Conservation (phyloP, 2,113 vertebrate genomes). For the Takifugu bimaculatus region DNA sequence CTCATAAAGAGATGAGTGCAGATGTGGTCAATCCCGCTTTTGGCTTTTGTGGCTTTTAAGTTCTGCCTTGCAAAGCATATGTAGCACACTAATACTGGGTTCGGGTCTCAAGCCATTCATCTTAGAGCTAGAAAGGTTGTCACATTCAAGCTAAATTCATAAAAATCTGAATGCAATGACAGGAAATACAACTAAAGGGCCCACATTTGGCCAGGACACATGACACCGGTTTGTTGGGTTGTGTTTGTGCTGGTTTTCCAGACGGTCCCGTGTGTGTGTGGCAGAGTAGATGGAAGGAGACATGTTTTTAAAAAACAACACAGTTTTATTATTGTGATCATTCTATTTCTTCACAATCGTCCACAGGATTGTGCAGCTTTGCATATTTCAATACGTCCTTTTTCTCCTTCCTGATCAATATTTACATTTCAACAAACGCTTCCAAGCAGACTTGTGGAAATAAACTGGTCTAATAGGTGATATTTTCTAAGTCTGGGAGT, state of each 20-base stretch:
- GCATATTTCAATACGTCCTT: constrained; percentile 54
- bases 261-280: too few relatives aligned
- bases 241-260: too few relatives aligned
- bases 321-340: constrained; percentile 49
- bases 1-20: background rate
- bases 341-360: constrained; percentile 48
- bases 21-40: background rate
- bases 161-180: too few relatives aligned
- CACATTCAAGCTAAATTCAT: too few relatives aligned
- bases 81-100: too few relatives aligned
- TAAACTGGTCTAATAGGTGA: constrained; percentile 21
- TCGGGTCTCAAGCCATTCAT: too few relatives aligned
- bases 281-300: constrained; percentile 2
- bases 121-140: too few relatives aligned
- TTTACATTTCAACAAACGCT: constrained; percentile 70
- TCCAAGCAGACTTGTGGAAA: constrained; percentile 28
- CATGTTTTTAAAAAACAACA: constrained; percentile 34
- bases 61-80: too few relatives aligned
- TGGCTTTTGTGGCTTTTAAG: too few relatives aligned
- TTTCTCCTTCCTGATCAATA: constrained; percentile 54
- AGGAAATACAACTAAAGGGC: too few relatives aligned
- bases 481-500: too few relatives aligned
- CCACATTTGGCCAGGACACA: background rate
- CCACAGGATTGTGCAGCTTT: constrained; percentile 56
- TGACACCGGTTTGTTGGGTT: too few relatives aligned